Base-by-base conservation (phyloP, 35 echinoderm and acorn worm species). In the Lytechinus pictus region DNA sequence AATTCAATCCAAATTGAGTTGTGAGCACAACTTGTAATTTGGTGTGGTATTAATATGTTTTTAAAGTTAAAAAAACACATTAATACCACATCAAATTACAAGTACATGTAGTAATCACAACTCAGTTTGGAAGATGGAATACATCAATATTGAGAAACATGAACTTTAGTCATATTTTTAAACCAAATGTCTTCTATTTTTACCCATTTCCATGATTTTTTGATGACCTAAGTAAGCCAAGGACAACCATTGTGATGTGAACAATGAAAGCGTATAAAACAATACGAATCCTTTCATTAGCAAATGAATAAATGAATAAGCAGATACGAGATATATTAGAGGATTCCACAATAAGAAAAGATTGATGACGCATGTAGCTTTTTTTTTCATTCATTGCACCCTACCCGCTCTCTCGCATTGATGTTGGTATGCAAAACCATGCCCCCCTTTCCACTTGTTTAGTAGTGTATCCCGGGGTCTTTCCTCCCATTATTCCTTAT, bases 391-490 rank as follows among this genome's bases (percentile, higher is more conserved):
- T 24, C 66, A 79, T 24, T 79, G 66, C 19, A 16, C 66, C 66
- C 4, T 24, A 16, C 19, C 66, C 66, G 16, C 66, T n/a, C 19
- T 24, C 14, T 24, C 14, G 7, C 16, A 79, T 24, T n/a, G 66
- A 79, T n/a, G 66, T 79, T 79, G 66, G 66, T 79, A 79, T 79
- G 66, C 66, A 79, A 79, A 79, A 79, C 66, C 66, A 79, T 79
- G 66, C 66, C 66, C 66, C 66, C 19, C 66, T 79, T 58, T 79
- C 66, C n/a, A 16, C 66, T 79, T 79, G 66, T 14, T n/a, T 79
- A 0, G 66, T 79, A 79, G 16, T 79, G n/a, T 16, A 79, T 79
- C 66, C 66, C 21, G 12, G n/a, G 66, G 66, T 79, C 19, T 24
- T 79, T 79, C 19, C 66, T 79, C n/a, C 66, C n/a, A 79, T 79